phyloP scores from a whole-genome alignment of 2,113 vertebrate genomes.

The Barbus barbus region DNA sequence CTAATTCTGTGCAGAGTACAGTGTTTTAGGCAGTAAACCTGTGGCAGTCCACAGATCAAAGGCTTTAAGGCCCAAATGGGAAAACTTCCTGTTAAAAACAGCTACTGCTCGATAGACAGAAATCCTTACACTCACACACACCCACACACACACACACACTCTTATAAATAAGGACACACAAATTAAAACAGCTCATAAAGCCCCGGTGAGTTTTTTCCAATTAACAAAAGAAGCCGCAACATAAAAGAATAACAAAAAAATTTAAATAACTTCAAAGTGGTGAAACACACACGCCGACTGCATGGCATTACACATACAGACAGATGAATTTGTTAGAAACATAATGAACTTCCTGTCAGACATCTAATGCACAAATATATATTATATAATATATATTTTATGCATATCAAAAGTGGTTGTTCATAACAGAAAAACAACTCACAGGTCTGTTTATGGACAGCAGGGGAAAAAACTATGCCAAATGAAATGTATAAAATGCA shows the following conservation, averaged over 20 bases:
- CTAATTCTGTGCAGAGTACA: constrained; percentile 70
- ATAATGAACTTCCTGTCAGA: neutral
- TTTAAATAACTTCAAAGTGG: constrained; percentile 42
- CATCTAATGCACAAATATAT: neutral
- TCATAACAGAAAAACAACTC: neutral
- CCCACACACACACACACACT: neutral
- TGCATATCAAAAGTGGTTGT: neutral
- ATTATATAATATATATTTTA: too few species aligned
- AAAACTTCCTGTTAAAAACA: constrained; percentile 47
- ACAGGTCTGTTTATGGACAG: neutral
- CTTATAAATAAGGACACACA: constrained; percentile 41
- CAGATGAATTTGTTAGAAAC: neutral
- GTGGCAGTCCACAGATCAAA: constrained; percentile 38
- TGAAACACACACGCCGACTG: neutral
- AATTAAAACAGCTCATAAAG: constrained; percentile 40
- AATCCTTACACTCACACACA: constrained; percentile 52
- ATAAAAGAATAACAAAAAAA: constrained; percentile 29
- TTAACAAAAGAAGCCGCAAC: constrained; percentile 42
- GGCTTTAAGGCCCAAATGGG: constrained; percentile 42
- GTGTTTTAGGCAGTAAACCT: constrained; percentile 41
- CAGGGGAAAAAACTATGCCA: too few species aligned
- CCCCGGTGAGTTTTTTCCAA: constrained; percentile 43
- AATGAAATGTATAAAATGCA: too few species aligned
- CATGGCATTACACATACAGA: neutral
- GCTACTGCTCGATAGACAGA: constrained; percentile 47